These are phyloP conservation scores for Amblyopsis rosae DNA, from an alignment of 2,113 vertebrate genomes.

Conservation along the genomic window DNA sequence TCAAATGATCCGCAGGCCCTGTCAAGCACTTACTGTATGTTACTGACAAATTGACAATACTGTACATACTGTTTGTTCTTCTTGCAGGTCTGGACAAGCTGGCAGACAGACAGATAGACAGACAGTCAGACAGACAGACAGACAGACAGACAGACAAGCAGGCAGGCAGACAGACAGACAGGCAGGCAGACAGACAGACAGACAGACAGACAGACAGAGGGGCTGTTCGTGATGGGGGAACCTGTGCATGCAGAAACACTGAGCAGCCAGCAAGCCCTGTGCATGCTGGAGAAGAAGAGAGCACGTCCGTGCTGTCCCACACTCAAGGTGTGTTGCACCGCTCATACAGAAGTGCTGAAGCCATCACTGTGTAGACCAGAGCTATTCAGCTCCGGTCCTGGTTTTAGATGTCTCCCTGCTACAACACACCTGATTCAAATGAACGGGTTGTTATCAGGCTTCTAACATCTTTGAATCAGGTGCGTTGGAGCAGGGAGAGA, in stretches of 20 bases:
- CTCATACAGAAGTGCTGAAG: too few species aligned
- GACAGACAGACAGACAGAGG: neutral
- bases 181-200: neutral
- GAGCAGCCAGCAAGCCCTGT: slow-evolving; percentile 61
- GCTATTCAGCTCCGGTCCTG: too few species aligned
- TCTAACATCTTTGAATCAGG: too few species aligned
- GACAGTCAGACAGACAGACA: neutral
- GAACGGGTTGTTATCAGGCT: too few species aligned
- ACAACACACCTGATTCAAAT: too few species aligned
- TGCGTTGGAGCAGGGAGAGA: too few species aligned
- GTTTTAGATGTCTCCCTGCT: too few species aligned
- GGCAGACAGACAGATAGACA: neutral
- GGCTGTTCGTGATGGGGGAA: slow-evolving; percentile 47
- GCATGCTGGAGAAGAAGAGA: slow-evolving; percentile 25
- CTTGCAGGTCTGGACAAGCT: neutral
- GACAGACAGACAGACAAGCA: neutral
- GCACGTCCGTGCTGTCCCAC: slow-evolving; percentile 49
- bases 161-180: neutral
- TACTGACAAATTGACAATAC: too few species aligned
- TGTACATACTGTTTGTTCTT: neutral
- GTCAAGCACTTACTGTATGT: too few species aligned
- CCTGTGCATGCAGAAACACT: slow-evolving; percentile 37
- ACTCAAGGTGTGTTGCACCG: slow-evolving; percentile 61
- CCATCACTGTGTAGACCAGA: too few species aligned
- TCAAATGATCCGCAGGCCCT: too few species aligned